These are phyloP conservation scores for Lucilia cuprina DNA, from an alignment of 1,140 invertebrate genomes.

Conservation along the genomic window DNA sequence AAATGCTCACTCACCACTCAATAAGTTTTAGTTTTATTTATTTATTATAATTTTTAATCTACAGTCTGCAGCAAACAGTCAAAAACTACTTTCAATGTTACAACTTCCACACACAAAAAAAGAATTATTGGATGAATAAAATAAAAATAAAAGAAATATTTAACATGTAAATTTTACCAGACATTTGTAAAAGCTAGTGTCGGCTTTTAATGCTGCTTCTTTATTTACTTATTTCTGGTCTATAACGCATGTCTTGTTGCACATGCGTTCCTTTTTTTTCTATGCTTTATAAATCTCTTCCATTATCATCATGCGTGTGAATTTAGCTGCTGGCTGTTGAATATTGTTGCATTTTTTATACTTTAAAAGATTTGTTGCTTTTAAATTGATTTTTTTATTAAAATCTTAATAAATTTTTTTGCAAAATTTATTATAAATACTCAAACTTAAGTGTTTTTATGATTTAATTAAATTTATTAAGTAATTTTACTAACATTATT, in stretches of 20 bases:
- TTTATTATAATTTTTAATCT: too few relatives aligned
- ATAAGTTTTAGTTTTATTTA: background rate
- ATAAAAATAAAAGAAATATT: background rate
- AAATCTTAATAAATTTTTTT: background rate
- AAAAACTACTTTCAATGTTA: background rate
- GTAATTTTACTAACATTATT: background rate
- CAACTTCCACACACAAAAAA: background rate
- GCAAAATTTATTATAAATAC: background rate
- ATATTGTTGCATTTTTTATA: slow-evolving; percentile 18
- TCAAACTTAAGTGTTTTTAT: background rate
- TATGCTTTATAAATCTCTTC: background rate
- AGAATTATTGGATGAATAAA: background rate
- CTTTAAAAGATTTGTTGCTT: slow-evolving; percentile 58
- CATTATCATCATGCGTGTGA: slow-evolving; percentile 54
- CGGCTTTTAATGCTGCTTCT: background rate
- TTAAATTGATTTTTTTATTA: slow-evolving; percentile 45
- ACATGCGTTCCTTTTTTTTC: background rate
- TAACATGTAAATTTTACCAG: background rate
- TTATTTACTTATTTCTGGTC: background rate
- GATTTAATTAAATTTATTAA: background rate
- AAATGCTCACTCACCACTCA: slow-evolving; percentile 16
- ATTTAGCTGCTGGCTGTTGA: slow-evolving; percentile 47
- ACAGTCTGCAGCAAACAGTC: too few relatives aligned
- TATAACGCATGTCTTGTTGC: background rate
- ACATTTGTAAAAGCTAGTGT: background rate